Evolutionary conservation across 2,888 invertebrate genomes (phyloP), one percentile per base, ranked within the genome.

Genomic region (Ochlodes sylvanus): DNA sequence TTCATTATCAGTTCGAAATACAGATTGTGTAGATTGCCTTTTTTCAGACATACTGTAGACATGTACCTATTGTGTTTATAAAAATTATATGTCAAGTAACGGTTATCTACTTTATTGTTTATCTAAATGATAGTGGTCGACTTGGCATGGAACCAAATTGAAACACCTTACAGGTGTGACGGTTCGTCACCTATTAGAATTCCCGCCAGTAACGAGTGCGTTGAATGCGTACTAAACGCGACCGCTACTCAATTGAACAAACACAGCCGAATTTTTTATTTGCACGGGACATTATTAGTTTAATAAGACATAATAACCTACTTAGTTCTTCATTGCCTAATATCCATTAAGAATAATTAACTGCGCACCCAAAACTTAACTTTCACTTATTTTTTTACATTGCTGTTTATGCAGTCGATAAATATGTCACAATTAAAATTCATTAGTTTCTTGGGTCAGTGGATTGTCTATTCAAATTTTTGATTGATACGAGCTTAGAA

Each of bases 111-210:
- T 38, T 27, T 86, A 86, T 89, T 89, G 85, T 88, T 86, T 87
- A 87, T 88, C 80, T 80, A 80, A 81, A 81, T 83, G 72, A 80
- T 82, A 77, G 84, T 85, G 76, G 81, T 80, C 76, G 79, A 76
- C 70, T 84, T 89, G 87, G 86, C 87, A 81, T 73, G 71, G 77
- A 71, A 80, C 86, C 84, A 82, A 82, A 77, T 76, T 47, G 73
- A 75, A 76, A 79, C 81, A 87, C 87, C 85, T 87, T 79, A 74
- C 87, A 89, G 88, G 87, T 90, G 86, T 85, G 79, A 76, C 77
- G 71, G 66, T 73, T 75, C 73, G 68, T 71, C 76, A 75, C 76
- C 76, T 68, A 71, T 81, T 80, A 78, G 73, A 76, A 79, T 79
- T 78, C 75, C 71, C 70, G 68, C 70, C 72, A 71, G 64, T 75